phyloP scores from a whole-genome alignment of 2,113 vertebrate species.

The Neopipo cinnamomea region DNA sequence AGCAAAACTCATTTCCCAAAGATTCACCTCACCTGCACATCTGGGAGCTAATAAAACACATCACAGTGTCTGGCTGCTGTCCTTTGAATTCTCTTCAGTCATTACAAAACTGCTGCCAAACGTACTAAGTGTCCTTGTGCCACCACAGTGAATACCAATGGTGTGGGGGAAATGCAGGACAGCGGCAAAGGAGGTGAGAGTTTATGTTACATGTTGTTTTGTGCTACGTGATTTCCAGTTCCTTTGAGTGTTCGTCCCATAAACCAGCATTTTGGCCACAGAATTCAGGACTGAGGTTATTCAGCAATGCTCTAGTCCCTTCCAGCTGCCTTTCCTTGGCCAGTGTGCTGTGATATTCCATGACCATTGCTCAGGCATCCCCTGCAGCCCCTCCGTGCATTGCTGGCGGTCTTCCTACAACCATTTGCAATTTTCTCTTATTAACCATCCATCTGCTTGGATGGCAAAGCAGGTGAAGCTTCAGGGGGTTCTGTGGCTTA shows the following conservation, averaged over 20 bases:
- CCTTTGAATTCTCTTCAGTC: constrained; percentile 46
- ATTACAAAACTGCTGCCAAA: constrained; percentile 57
- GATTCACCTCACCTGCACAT: constrained; percentile 63
- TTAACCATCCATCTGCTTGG: not conserved
- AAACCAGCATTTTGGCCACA: not conserved
- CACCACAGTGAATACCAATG: constrained; percentile 29
- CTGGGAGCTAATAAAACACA: constrained; percentile 63
- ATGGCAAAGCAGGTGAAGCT: not conserved
- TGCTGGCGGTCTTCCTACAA: not conserved
- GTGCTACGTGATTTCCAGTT: not conserved
- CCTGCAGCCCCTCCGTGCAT: not conserved
- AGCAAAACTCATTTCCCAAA: constrained; percentile 15
- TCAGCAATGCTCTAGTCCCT: not conserved
- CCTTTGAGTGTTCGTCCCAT: not conserved
- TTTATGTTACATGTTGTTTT: not conserved
- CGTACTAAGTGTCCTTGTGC: constrained; percentile 49
- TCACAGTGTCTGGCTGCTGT: constrained; percentile 42
- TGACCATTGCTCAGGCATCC: not conserved
- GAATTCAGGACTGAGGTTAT: not conserved
- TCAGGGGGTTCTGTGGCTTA: not conserved
- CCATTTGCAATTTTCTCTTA: not conserved
- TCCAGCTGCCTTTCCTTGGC: not conserved
- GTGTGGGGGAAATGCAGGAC: not conserved
- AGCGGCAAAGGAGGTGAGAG: not conserved
- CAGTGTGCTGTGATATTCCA: not conserved